These are phyloP conservation scores for Hyperopisus bebe DNA, from an alignment of 2,113 vertebrate genomes.

Conservation along the genomic window DNA sequence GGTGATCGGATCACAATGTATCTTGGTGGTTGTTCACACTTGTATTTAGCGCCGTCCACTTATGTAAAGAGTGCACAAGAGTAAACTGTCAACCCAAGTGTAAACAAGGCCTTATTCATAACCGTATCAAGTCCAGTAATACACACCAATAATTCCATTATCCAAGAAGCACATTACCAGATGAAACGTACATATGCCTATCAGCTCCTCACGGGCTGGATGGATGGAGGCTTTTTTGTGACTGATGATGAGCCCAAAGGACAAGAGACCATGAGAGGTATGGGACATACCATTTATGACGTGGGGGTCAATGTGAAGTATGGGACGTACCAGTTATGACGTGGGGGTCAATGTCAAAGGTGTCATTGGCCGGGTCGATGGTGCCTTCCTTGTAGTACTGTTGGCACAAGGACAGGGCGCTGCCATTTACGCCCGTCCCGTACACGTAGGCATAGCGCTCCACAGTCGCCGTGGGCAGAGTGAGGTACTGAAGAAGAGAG, in stretches of 20 bases:
- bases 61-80: background rate
- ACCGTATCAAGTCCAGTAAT: background rate
- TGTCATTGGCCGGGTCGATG: conserved; percentile 86
- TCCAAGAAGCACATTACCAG: background rate
- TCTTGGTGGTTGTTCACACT: background rate
- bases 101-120: background rate
- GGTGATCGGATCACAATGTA: background rate
- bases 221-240: background rate
- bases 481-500: conserved; percentile 65
- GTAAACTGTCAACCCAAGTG: background rate
- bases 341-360: conserved; percentile 81
- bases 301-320: background rate
- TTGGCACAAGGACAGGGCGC: conserved; percentile 78
- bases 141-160: background rate
- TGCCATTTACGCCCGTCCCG: conserved; percentile 55
- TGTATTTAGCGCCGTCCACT: background rate
- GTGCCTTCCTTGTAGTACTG: conserved; percentile 77
- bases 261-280: background rate
- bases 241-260: background rate
- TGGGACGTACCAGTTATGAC: conserved; percentile 62
- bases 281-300: conserved; percentile 59
- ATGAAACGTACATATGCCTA: background rate
- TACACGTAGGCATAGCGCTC: conserved; percentile 80
- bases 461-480: conserved; percentile 68
- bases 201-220: background rate